Evolutionary conservation across 2,113 vertebrate genomes (phyloP), one percentile per base, ranked within the genome.

Genomic region (Acinonyx jubatus): DNA sequence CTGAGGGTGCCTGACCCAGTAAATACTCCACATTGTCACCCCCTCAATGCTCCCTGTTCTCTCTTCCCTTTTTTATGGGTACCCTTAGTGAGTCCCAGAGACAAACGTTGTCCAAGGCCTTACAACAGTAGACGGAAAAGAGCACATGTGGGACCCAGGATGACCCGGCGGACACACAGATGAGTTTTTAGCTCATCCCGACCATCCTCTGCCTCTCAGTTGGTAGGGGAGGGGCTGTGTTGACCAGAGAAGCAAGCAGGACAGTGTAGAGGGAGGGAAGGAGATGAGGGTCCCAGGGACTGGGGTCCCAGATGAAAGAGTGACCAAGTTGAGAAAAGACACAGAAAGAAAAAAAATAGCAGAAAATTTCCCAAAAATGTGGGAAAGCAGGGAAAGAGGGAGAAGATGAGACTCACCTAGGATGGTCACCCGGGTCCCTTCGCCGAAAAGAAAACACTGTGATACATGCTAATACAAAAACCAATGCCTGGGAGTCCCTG

Each of bases 391-490:
- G 15, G 50, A 48, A 45, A 0, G 6, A 52, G 65, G 92, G 27
- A 65, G 85, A 84, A 73, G 3, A 4, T 31, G 78, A 65, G 73
- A 98, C 98, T 99, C 87, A 99, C 98, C 89, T 0, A 9, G 0
- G 94, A 99, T 36, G 0, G 71, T 98, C 97, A 99, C 0, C 0
- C 0, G 0, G 57, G 98, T 98, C 55, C 99, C 98, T 0, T 0
- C 0, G 0, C 98, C 97, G 0, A 99, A 98, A 3, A 57, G 0
- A 29, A 2, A 76, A 19, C 98, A 98, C 97, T 71, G 96, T 98
- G 97, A 93, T 41, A 97, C 50, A 91, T 0, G 0, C 90, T 91
- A 0, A 0, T 90, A 29, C 98, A 98, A 98, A 98, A 98, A 98
- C 71, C 66, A 33, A 19, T 80, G 6, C 9, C 2, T 79, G 41